Evolutionary conservation across 2,888 invertebrate species (phyloP), one percentile per base, ranked within the genome.

Genomic region (Agrotis ipsilon): DNA sequence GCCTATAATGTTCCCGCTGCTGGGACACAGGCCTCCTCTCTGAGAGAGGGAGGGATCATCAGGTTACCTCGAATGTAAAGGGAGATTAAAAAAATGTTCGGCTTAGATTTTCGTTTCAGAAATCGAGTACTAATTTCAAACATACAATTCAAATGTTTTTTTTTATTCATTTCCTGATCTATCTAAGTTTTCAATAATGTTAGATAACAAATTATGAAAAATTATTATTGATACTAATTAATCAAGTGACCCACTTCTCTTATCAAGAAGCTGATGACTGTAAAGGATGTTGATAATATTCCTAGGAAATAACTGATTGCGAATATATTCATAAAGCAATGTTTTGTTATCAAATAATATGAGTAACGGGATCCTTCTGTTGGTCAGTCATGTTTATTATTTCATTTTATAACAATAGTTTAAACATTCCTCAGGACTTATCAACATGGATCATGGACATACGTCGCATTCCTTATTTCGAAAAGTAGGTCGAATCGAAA

Each of bases 191-290:
- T 46, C 0, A 48, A 19, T 52, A 6, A 5, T 52, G 14, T 51
- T 27, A 43, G 18, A 68, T 13, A 45, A 55, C 5, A 0, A 16
- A 54, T 11, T 49, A 45, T 46, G 27, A 61, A 21, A 39, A 55
- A 72, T 14, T 48, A 39, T 19, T 52, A 27, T 21, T 52, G 51
- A 24, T 46, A 9, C 32, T n/a, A 57, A 51, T 74, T 65, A 65
- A 73, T 51, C 18, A 61, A 21, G 27, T 48, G 32, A 1, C 16
- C 78, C 1, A 78, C 18, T 71, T 73, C 14, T 52, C 43, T 73
- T 80, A 82, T 78, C 79, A 51, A 48, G 16, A 19, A 63, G 54
- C 21, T 24, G 21, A 78, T 78, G 79, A 82, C 65, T 78, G 52
- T 48, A 75, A 66, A 82, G 79, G 80, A 82, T 74, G 68, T 78